Conservation (phyloP, 2,888 invertebrate genomes). For the Notodonta ziczac region DNA sequence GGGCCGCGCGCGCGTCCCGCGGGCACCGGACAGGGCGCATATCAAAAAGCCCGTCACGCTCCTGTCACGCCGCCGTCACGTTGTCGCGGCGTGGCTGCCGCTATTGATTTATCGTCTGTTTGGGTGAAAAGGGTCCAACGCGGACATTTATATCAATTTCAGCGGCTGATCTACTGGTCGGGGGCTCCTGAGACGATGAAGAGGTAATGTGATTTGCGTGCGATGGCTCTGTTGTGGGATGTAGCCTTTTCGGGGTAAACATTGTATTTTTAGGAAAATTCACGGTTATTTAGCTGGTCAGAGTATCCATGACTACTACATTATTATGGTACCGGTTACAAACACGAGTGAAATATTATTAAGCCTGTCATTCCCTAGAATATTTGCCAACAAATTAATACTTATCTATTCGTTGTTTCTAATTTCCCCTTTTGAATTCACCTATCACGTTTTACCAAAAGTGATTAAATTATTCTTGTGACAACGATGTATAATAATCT, state of each 20-base stretch:
- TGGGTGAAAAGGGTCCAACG: conserved; percentile 13
- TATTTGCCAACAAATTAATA: too few species aligned
- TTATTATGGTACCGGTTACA: too few species aligned
- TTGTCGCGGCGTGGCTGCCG: conserved; percentile 8
- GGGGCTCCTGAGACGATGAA: conserved; percentile 16
- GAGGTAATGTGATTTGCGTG: conserved; percentile 6
- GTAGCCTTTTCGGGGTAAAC: neutral
- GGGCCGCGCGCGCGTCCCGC: conserved; percentile 25
- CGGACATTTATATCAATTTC: conserved; percentile 40
- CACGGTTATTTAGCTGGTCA: too few species aligned
- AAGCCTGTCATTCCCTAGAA: too few species aligned
- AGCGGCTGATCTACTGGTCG: conserved; percentile 10
- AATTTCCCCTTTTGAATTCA: too few species aligned
- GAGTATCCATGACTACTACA: too few species aligned
- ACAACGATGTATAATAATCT: too few species aligned
- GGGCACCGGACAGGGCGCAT: conserved; percentile 19
- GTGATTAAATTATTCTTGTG: too few species aligned
- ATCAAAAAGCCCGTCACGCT: conserved; percentile 10
- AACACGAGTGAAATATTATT: too few species aligned
- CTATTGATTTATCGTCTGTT: conserved; percentile 33
- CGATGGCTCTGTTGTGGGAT: neutral
- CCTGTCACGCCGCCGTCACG: conserved; percentile 25
- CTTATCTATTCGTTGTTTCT: too few species aligned
- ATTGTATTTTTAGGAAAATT: too few species aligned
- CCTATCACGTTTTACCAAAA: too few species aligned